These are phyloP conservation scores for Brachionus plicatilis DNA, from an alignment of 1,140 invertebrate species.

Conservation along the genomic window DNA sequence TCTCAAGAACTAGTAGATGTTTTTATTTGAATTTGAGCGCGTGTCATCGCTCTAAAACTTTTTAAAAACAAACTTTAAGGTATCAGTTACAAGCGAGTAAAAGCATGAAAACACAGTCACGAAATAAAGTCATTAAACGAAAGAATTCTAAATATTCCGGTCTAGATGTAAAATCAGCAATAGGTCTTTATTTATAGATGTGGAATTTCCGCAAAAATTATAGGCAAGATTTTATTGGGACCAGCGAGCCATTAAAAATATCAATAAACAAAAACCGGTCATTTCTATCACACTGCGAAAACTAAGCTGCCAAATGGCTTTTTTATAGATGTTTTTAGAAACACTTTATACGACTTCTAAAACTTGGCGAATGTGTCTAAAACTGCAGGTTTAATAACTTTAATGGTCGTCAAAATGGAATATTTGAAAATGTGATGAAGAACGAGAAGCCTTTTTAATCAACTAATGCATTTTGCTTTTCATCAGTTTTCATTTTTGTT, in stretches of 20 bases:
- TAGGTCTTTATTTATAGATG: background rate
- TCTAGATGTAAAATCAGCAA: background rate
- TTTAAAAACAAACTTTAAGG: background rate
- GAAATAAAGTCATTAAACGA: conserved; percentile 28
- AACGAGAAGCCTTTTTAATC: conserved; percentile 27
- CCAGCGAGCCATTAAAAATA: conserved; percentile 6
- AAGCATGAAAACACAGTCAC: background rate
- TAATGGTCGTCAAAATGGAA: background rate
- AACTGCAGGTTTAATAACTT: background rate
- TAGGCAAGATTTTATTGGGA: background rate
- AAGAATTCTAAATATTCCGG: conserved; percentile 25
- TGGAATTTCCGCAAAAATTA: conserved; percentile 1
- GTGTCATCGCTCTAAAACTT: background rate
- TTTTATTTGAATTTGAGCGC: background rate
- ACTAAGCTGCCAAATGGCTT: background rate
- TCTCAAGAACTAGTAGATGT: background rate
- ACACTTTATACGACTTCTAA: background rate
- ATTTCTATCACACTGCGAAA: conserved; percentile 9
- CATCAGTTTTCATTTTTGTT: background rate
- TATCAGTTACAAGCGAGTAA: background rate
- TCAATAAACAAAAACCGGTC: background rate
- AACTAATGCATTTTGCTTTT: conserved; percentile 11
- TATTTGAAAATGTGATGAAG: conserved; percentile 19
- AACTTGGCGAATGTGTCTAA: background rate
- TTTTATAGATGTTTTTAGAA: background rate